Conservation (phyloP, 2,113 vertebrate species). For the Lethenteron camtschaticum region DNA sequence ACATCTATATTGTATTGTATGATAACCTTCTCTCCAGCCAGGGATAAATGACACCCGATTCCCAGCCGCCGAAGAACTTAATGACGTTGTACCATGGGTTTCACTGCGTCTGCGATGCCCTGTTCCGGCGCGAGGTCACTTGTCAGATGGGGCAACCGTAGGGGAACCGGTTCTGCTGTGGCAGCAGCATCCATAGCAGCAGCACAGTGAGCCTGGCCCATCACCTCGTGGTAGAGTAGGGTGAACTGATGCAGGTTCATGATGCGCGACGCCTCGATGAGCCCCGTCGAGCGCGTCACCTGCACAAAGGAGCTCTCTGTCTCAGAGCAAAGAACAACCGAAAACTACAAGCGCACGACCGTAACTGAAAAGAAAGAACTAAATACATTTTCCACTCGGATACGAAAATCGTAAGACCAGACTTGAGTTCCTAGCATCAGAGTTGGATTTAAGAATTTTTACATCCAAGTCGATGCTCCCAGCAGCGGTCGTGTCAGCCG, state of each 20-base stretch:
- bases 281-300: slow-evolving; percentile 77
- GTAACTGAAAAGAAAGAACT: background rate
- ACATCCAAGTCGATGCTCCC: background rate
- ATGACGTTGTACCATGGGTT: too few species aligned
- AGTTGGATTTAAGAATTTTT: too few species aligned
- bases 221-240: slow-evolving; percentile 84
- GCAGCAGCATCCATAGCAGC: too few species aligned
- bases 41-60: too few species aligned
- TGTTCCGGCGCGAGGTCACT: too few species aligned
- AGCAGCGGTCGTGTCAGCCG: background rate
- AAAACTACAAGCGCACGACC: background rate
- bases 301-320: slow-evolving; percentile 18
- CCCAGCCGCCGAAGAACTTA: too few species aligned
- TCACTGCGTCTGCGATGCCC: too few species aligned
- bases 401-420: background rate
- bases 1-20: too few species aligned
- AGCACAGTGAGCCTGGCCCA: slow-evolving; percentile 36
- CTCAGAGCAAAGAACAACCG: too few species aligned
- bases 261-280: slow-evolving; percentile 68
- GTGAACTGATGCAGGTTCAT: slow-evolving; percentile 97
- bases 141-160: too few species aligned
- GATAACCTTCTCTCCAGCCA: too few species aligned
- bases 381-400: background rate
- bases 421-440: background rate
- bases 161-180: too few species aligned